Base-by-base conservation (phyloP, 2,113 vertebrate genomes). In the Monopterus albus region DNA sequence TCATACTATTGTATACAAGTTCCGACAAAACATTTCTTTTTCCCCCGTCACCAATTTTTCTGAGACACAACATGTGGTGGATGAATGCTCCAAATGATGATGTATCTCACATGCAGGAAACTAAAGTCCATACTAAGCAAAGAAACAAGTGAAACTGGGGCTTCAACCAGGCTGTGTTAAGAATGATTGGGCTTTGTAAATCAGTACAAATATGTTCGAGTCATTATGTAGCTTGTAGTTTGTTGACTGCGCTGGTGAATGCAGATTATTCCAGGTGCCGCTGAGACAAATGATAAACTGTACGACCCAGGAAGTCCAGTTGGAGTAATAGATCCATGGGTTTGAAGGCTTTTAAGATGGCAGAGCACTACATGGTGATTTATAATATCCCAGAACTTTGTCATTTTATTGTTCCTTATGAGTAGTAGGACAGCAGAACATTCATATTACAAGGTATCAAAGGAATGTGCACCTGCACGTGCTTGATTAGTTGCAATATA, bases 11-110 rank as follows among this genome's bases (percentile, higher is more conserved):
- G 71, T 70, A 25, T 74, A 65, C 23, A 26, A 79, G 69, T 66
- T 81, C 52, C 68, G 78, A 57, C 55, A 68, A 70, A 63, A 81
- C 64, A 66, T 62, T 70, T 69, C 68, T 51, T 43, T 68, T 63
- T 36, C 52, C 67, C 60, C 18, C 61, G 60, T 60, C 36, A 61
- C 73, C 57, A 80, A 39, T 67, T 85, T 82, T 78, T 71, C 38
- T 18, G 28, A 67, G 60, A 43, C 49, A 64, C 29, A 40, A 47
- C 40, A 2, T 58, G 71, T 3, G 3, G 58, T 10, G 23, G 43
- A 39, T 50, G 35, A 72, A 78, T 39, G 46, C 33, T 51, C 63
- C 33, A 59, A 86, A 72, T 66, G 35, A 74, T 69, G 52, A 80
- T 78, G 42, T 20, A 68, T 72, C 57, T 58, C 31, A 31, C 73